Evolutionary conservation across 2,797 vertebrate species (phyloP).

Genomic region (Myotis myotis): DNA sequence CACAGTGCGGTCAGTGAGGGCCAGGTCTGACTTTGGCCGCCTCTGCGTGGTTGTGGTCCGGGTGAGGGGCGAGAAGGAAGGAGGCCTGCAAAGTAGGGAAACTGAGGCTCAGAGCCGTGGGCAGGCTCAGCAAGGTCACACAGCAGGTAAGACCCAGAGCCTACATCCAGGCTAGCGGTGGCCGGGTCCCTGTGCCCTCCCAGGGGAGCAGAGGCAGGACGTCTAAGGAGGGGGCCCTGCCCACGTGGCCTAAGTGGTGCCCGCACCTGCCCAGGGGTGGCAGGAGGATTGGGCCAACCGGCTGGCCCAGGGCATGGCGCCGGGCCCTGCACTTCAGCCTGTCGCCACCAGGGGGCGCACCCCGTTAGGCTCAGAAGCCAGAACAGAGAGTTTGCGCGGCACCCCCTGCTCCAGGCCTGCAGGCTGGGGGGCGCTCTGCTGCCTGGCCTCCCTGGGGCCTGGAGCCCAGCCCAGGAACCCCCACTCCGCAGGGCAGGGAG

Average conservation of each 20-base stretch:
- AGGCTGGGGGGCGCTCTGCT: background rate
- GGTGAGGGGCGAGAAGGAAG: background rate
- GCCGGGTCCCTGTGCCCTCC: background rate
- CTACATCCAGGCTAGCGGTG: background rate
- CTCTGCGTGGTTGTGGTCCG: rapidly evolving
- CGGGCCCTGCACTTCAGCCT: background rate
- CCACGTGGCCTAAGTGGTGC: background rate
- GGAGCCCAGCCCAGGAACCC: too few species aligned
- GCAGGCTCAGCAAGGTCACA: background rate
- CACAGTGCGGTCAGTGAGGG: rapidly evolving
- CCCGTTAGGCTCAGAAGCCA: background rate
- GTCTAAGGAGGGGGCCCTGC: background rate
- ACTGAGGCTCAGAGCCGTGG: background rate
- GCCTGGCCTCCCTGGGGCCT: rapidly evolving
- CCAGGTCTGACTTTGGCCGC: too few species aligned
- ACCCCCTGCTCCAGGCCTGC: too few species aligned
- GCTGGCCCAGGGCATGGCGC: rapidly evolving
- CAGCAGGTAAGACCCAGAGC: background rate
- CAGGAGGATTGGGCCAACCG: rapidly evolving
- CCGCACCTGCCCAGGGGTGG: rapidly evolving
- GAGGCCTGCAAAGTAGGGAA: background rate
- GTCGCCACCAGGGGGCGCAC: background rate
- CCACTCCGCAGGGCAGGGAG: background rate
- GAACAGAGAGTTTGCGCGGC: rapidly evolving
- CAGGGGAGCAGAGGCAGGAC: background rate